Base-by-base conservation (phyloP, 2,888 invertebrate species). In the Lepidonotus clava region DNA sequence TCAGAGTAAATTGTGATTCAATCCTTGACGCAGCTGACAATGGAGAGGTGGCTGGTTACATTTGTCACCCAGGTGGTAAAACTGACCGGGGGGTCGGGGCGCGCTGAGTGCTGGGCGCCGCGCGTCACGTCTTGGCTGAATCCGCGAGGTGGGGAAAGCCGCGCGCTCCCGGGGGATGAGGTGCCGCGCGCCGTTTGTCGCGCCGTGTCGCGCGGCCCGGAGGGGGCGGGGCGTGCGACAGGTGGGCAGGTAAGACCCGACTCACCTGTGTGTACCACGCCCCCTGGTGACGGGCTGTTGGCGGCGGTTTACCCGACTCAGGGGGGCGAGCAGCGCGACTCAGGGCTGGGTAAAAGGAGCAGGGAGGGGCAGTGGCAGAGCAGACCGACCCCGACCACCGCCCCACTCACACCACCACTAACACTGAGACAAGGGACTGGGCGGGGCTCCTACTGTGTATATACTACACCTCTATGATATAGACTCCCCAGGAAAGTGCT, bases 1-100 rank as follows among this genome's bases (percentile, higher is more conserved):
- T n/a, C n/a, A n/a, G n/a, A n/a, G n/a, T n/a, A n/a, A 18, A 61
- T 28, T 61, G 28, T 61, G 61, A 61, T 61, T 61, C 61, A 61
- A 61, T 61, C 21, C 11, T 61, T 61, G 24, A 61, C 61, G 28
- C 28, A 11, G 61, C 4, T 11, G 24, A 61, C 61, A 61, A 61
- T 61, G 28, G 61, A 11, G 28, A n/a, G n/a, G n/a, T n/a, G n/a
- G n/a, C n/a, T n/a, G n/a, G n/a, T n/a, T n/a, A n/a, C 61, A 11
- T 32, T 14, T 61, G 28, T 11, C 28, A 32, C 4, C 28, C 5
- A 61, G 61, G 61, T 61, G 61, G 61, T 24, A 61, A 61, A 11
- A 8, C 28, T 18, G 46, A 46, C 8, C 46, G 46, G 46, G n/a
- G 8, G 46, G 46, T 18, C 46, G 46, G 8, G 46, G 46, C 46